Conservation (phyloP, 1,140 invertebrate species). For the Ips typographus region DNA sequence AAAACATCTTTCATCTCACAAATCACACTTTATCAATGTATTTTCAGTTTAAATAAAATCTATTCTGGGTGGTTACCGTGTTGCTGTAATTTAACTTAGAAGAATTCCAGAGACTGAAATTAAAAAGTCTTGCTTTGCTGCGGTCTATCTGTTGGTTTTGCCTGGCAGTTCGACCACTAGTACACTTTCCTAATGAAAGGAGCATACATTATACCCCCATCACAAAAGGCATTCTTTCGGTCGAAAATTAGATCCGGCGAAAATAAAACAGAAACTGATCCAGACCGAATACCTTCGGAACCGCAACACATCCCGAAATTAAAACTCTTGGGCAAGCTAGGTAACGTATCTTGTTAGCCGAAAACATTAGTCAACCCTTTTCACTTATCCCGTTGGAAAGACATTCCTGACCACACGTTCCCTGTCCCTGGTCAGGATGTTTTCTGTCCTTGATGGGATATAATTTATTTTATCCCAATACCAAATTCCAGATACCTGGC, state of each 20-base stretch:
- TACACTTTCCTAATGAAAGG: no score
- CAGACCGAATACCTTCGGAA: conserved; percentile 25
- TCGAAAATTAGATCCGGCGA: conserved; percentile 11
- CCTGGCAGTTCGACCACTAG: no score
- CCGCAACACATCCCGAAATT: conserved; percentile 36
- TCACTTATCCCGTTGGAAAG: conserved; percentile 30
- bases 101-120: no score
- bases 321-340: conserved; percentile 34
- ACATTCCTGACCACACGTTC: conserved; percentile 33
- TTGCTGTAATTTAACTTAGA: no score
- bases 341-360: conserved; percentile 34
- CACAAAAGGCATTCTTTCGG: conserved; percentile 9
- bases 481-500: conserved; percentile 29
- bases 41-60: no score
- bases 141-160: no score
- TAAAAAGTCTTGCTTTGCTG: no score
- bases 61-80: no score
- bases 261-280: conserved; percentile 8
- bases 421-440: conserved; percentile 24
- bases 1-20: no score
- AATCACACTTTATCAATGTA: no score
- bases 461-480: conserved; percentile 33
- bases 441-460: conserved; percentile 16
- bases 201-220: conserved; percentile 18
- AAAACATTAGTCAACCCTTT: conserved; percentile 39